Conservation (phyloP, 2,113 vertebrate species). For the Dipodomys merriami region DNA sequence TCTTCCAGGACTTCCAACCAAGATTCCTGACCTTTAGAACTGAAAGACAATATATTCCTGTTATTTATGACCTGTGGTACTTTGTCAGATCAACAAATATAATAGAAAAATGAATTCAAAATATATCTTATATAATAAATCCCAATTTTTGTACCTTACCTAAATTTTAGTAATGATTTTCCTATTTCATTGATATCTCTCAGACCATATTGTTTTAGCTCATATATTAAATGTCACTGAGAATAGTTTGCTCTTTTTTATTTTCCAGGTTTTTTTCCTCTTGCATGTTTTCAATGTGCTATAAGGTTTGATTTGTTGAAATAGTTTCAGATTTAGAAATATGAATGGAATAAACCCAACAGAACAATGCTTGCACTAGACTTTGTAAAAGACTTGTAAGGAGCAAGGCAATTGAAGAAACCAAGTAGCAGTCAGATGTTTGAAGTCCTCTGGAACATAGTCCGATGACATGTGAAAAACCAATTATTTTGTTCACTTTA, state of each 20-base stretch:
- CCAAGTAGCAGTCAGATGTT: constrained; percentile 33
- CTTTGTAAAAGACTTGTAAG: constrained; percentile 43
- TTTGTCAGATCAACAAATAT: not conserved
- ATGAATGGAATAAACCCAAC: constrained; percentile 46
- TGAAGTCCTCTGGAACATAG: constrained; percentile 53
- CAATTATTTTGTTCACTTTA: constrained; percentile 71
- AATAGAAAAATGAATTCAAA: not conserved
- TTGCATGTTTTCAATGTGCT: not conserved
- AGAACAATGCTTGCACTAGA: not conserved
- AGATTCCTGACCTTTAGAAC: not conserved
- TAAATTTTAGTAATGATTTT: not conserved
- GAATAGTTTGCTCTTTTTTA: not conserved
- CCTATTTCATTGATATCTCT: not conserved
- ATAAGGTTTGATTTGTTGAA: constrained; percentile 26
- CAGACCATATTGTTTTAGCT: not conserved
- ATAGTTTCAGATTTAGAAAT: constrained; percentile 57
- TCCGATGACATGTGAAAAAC: constrained; percentile 38
- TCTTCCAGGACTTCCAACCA: not conserved
- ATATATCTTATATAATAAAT: not conserved
- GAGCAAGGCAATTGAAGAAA: constrained; percentile 67
- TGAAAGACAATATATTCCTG: not conserved
- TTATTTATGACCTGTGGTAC: not conserved
- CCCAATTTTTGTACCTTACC: not conserved
- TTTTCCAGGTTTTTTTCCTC: not conserved
- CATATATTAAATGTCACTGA: not conserved